Percentiles rank a stretch among this genome's conserved stretches.
phyloP scores from a whole-genome alignment of 1,140 invertebrate genomes.

The Lordiphosa clarofinis region DNA sequence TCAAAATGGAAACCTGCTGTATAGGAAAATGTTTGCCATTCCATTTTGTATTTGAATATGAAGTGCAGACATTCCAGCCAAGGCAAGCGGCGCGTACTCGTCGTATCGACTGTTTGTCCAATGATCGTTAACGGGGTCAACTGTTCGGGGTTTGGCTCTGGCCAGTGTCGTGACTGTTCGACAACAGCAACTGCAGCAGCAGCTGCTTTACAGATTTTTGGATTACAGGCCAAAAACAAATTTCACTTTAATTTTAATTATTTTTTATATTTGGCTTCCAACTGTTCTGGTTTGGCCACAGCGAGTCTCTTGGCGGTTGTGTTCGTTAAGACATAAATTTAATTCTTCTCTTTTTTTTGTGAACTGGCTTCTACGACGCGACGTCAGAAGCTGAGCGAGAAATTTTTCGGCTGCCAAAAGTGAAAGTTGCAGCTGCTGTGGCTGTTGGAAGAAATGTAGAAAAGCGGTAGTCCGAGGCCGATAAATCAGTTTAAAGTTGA shows the following conservation, averaged over 20 bases:
- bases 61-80: slow-evolving; percentile 32
- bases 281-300: slow-evolving; percentile 64
- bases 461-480: slow-evolving; percentile 47
- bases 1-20: slow-evolving; percentile 24
- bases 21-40: slow-evolving; percentile 1
- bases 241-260: slow-evolving; percentile 72
- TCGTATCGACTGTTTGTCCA: slow-evolving; percentile 44
- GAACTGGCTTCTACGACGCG: slow-evolving; percentile 19
- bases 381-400: slow-evolving; percentile 71
- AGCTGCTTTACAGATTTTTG: slow-evolving; percentile 21
- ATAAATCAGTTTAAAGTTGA: slow-evolving; percentile 67
- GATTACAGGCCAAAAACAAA: slow-evolving; percentile 43
- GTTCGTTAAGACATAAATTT: slow-evolving; percentile 68
- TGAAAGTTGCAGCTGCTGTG: slow-evolving; percentile 71
- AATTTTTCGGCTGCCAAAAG: slow-evolving; percentile 74
- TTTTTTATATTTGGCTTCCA: slow-evolving; percentile 54
- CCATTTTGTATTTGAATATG: slow-evolving; percentile 7
- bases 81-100: slow-evolving; percentile 18
- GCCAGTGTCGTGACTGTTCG: slow-evolving; percentile 15
- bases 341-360: slow-evolving; percentile 21
- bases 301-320: slow-evolving; percentile 14
- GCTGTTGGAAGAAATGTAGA: slow-evolving; percentile 62
- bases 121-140: slow-evolving; percentile 59
- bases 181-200: slow-evolving; percentile 31
- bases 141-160: slow-evolving; percentile 31